These are phyloP conservation scores for Drosophila mettleri DNA, from an alignment of 2,888 invertebrate genomes.

Conservation along the genomic window DNA sequence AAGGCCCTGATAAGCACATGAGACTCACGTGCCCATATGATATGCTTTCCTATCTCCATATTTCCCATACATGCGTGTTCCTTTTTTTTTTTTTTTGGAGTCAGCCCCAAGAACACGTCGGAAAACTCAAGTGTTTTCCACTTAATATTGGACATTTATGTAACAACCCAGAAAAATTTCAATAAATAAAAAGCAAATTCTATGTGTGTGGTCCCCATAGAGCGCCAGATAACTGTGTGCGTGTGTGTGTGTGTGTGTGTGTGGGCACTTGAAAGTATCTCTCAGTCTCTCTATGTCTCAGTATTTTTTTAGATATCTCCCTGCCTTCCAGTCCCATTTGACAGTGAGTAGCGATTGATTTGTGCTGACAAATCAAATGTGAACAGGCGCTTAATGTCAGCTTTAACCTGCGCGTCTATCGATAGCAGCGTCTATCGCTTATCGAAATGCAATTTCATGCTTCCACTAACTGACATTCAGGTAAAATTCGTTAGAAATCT, in stretches of 20 bases:
- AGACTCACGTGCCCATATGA: constrained; percentile 49
- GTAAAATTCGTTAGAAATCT: constrained; percentile 60
- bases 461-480: constrained; percentile 49
- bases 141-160: constrained; percentile 72
- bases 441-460: constrained; percentile 62
- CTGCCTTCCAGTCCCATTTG: background rate
- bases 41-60: background rate
- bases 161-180: constrained; percentile 58
- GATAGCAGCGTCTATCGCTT: constrained; percentile 37
- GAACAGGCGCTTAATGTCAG: constrained; percentile 65
- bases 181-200: constrained; percentile 61
- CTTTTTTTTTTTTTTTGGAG: constrained; percentile 11
- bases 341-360: constrained; percentile 40
- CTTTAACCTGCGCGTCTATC: constrained; percentile 16
- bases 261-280: constrained; percentile 67
- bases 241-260: constrained; percentile 19
- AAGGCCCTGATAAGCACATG: constrained; percentile 30
- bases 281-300: background rate
- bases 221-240: constrained; percentile 42
- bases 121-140: constrained; percentile 70
- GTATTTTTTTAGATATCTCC: too few species aligned
- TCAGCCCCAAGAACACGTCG: constrained; percentile 48
- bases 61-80: constrained; percentile 1
- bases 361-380: constrained; percentile 74
- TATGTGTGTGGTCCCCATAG: constrained; percentile 70